Evolutionary conservation across 1,140 invertebrate species (phyloP).

Genomic region (Helicorthomorpha holstii): DNA sequence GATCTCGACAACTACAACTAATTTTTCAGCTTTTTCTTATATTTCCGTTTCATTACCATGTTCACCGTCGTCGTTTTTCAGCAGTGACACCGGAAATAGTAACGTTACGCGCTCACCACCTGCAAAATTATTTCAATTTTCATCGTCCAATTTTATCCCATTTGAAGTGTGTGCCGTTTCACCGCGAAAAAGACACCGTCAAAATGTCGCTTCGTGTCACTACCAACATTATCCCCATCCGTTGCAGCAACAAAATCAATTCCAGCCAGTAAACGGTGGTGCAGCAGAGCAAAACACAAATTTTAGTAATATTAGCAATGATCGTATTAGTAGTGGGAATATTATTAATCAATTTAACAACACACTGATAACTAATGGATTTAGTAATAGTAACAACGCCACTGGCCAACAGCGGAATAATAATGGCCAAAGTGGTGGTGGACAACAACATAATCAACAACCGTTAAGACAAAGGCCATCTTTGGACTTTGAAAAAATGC

Average conservation of each 20-base stretch:
- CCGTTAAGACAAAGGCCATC: slow-evolving; percentile 47
- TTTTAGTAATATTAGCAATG: slow-evolving; percentile 14
- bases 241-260: slow-evolving; percentile 24
- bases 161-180: slow-evolving; percentile 22
- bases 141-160: slow-evolving; percentile 15
- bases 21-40: neutral
- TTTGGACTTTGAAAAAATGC: slow-evolving; percentile 93
- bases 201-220: slow-evolving; percentile 7
- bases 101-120: slow-evolving; percentile 44
- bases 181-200: slow-evolving; percentile 23
- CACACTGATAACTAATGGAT: slow-evolving; percentile 7
- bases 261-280: slow-evolving; percentile 18
- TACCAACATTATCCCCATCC: slow-evolving; percentile 15
- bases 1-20: neutral
- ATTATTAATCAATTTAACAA: too few species aligned
- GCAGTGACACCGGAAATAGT: neutral
- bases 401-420: slow-evolving; percentile 3
- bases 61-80: neutral
- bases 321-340: slow-evolving; percentile 9
- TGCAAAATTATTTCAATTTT: slow-evolving; percentile 48
- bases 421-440: too few species aligned
- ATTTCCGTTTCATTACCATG: neutral
- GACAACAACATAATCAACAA: neutral
- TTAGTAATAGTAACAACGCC: slow-evolving; percentile 3
- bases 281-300: slow-evolving; percentile 14